Conservation (phyloP, 2,888 invertebrate genomes). For the Meiosimyza decipiens region DNA sequence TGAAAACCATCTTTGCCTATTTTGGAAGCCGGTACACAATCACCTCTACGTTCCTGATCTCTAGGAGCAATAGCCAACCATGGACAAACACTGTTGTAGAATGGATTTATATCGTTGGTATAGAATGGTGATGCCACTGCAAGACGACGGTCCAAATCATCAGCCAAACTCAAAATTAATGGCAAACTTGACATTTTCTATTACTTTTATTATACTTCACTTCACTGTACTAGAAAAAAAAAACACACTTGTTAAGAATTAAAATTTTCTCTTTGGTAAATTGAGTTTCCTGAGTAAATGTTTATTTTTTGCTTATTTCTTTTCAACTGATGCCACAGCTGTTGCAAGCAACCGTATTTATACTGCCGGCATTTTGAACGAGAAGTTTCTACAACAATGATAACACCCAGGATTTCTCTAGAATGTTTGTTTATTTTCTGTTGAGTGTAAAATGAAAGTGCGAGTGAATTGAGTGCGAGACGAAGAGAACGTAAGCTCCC, state of each 20-base stretch:
- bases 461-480: too few species aligned
- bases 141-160: constrained; percentile 52
- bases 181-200: constrained; percentile 59
- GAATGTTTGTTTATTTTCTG: too few species aligned
- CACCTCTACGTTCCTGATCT: constrained; percentile 55
- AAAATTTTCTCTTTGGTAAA: constrained; percentile 6
- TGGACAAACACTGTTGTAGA: constrained; percentile 35
- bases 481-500: too few species aligned
- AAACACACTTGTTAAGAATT: not conserved
- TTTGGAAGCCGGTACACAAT: constrained; percentile 71
- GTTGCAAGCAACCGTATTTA: constrained; percentile 31
- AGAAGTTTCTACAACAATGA: not conserved
- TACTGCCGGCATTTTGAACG: constrained; percentile 20
- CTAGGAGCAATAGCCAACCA: constrained; percentile 21
- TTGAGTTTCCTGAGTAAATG: not conserved
- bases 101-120: constrained; percentile 27
- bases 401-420: too few species aligned
- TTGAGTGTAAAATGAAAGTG: too few species aligned
- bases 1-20: constrained; percentile 76
- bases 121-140: constrained; percentile 37
- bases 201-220: not conserved
- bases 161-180: constrained; percentile 57
- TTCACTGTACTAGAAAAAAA: constrained; percentile 3
- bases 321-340: constrained; percentile 37
- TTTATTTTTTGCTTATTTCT: constrained; percentile 22